Base-by-base conservation (phyloP, 2,888 invertebrate species). In the Habrosyne pyritoides region DNA sequence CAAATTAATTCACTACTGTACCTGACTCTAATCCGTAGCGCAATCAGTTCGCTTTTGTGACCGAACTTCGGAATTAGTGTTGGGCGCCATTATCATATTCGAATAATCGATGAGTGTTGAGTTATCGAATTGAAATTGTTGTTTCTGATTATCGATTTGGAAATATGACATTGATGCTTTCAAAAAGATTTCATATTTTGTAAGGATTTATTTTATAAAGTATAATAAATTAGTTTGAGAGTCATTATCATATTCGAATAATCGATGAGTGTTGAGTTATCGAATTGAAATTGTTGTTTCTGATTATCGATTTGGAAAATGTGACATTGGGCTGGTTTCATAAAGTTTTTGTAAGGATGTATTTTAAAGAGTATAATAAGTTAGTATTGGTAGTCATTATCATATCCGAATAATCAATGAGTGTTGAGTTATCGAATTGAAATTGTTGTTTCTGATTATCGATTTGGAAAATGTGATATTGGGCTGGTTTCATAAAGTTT, bases 1-100 rank as follows among this genome's bases (percentile, higher is more conserved):
- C 84, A 78, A 85, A 87, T 87, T 89, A 89, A 88, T 86, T 87
- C 81, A 77, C 77, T 80, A 71, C 71, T 60, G 69, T 79, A 83
- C 83, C 84, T 78, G 82, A 73, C 69, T 74, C 69, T 81, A 81
- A 85, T 83, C 80, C 77, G 68, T 63, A 69, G 55, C 67, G 74
- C 77, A 83, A 86, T 87, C 84, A 82, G 76, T 59, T 63, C 66
- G 82, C 81, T 84, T 86, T 86, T 85, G 83, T 82, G 69, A 67
- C 67, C 64, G 33, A 69, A 71, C 63, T 71, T 26, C 21, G 21
- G 21, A 46, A 18, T 59, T 60, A 64, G 54, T 61, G 59, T 59
- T 59, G 56, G 53, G 55, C 59, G 50, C 53, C 52, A 42, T 48
- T 56, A 12, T 3, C 46, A 50, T 10, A 42, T 48, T 50, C 53